These are phyloP conservation scores for Melanargia galathea DNA, from an alignment of 2,888 invertebrate species.

Conservation along the genomic window DNA sequence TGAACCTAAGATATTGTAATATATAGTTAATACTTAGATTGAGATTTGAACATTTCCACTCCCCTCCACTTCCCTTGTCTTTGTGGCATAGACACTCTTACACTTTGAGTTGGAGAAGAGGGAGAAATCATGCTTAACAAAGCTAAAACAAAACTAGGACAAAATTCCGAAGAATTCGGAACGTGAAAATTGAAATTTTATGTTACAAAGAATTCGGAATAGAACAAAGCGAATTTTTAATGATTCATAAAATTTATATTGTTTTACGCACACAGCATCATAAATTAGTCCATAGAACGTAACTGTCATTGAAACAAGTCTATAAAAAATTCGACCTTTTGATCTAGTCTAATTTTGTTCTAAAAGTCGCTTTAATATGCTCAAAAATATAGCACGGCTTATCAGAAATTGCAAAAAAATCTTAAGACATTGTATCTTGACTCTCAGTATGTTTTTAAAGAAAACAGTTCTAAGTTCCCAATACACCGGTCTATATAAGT, in stretches of 20 bases:
- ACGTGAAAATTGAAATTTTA: no score
- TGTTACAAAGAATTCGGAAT: neutral
- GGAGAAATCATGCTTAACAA: no score
- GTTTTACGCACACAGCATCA: neutral
- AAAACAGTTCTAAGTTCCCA: conserved; percentile 43
- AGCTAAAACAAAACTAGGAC: no score
- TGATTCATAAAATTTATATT: conserved; percentile 16
- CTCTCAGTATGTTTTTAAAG: conserved; percentile 33
- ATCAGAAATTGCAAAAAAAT: neutral
- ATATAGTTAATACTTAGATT: no score
- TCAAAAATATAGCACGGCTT: neutral
- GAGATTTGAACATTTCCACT: no score
- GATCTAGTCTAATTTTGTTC: neutral
- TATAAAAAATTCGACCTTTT: conserved; percentile 8
- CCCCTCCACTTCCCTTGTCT: no score
- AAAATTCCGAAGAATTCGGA: no score
- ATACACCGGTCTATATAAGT: conserved; percentile 34
- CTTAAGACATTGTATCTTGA: neutral
- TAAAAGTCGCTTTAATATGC: neutral
- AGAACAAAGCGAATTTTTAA: conserved; percentile 12
- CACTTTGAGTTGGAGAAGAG: no score
- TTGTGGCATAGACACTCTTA: no score
- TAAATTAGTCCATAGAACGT: conserved; percentile 5
- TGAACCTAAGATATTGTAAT: no score
- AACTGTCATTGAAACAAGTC: conserved; percentile 7